A percentile compares a stretch with the other conserved stretches of the same genome.
Evolutionary conservation across 2,113 vertebrate genomes (phyloP).

Genomic region (Daboia siamensis): DNA sequence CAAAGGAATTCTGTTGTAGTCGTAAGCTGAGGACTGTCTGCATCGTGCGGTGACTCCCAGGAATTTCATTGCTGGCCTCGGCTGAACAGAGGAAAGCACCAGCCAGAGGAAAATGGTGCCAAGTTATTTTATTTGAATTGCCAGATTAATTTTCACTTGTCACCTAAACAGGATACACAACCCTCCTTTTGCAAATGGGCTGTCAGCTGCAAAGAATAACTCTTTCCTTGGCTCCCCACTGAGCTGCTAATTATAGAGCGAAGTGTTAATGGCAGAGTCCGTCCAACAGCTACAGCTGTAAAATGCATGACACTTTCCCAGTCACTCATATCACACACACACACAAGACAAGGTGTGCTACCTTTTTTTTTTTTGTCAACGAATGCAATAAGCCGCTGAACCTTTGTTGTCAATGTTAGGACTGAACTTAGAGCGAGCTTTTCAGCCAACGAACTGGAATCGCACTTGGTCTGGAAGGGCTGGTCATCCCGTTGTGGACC

Average conservation of each 20-base stretch:
- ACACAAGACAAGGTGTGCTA: conserved; percentile 14
- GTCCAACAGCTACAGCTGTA: conserved; percentile 47
- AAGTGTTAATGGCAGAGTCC: conserved; percentile 62
- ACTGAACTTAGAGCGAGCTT: not conserved
- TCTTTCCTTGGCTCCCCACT: conserved; percentile 34
- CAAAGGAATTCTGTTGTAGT: not conserved
- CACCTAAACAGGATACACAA: conserved; percentile 51
- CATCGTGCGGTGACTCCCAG: conserved; percentile 8
- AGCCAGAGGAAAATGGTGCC: conserved; percentile 39
- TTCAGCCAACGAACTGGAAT: not conserved
- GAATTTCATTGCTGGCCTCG: conserved; percentile 40
- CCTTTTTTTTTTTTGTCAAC: conserved; percentile 45
- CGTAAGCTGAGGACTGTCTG: not conserved
- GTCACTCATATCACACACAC: not conserved
- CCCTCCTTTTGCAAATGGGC: conserved; percentile 41
- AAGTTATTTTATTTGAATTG: conserved; percentile 47
- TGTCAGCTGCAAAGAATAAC: conserved; percentile 43
- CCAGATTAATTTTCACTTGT: conserved; percentile 61
- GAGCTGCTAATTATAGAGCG: conserved; percentile 45
- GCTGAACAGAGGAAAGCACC: conserved; percentile 33
- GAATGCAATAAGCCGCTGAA: conserved; percentile 36
- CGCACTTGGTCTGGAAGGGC: not conserved
- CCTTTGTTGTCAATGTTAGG: not conserved
- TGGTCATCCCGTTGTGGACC: not conserved
- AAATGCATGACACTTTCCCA: conserved; percentile 5